These are phyloP conservation scores for Chrysochloris asiatica DNA, from an alignment of 2,113 vertebrate species.

Conservation along the genomic window DNA sequence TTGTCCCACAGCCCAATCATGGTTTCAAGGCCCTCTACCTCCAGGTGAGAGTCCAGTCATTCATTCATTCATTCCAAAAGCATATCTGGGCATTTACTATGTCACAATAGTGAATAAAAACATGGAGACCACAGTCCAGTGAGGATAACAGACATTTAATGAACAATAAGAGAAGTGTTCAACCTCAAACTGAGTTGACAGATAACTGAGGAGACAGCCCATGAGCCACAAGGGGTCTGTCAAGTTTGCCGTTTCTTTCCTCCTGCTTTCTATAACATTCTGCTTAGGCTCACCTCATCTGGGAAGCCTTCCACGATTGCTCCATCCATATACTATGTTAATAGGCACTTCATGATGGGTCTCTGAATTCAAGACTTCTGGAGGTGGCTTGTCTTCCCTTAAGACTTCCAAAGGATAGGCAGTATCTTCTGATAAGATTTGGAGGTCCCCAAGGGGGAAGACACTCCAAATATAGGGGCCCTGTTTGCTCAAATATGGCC, in stretches of 20 bases:
- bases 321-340: background rate
- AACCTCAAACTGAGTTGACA: background rate
- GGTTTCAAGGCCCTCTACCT: background rate
- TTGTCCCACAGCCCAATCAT: background rate
- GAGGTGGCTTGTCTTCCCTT: background rate
- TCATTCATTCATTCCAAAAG: background rate
- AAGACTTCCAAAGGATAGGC: background rate
- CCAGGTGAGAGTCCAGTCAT: background rate
- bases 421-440: background rate
- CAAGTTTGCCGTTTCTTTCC: background rate
- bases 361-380: background rate
- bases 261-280: background rate
- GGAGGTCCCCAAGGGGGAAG: background rate
- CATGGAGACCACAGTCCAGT: rapidly evolving
- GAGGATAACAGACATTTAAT: background rate
- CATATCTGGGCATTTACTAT: background rate
- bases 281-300: background rate
- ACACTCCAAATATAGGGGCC: background rate
- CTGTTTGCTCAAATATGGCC: background rate
- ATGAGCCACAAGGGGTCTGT: background rate
- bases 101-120: background rate
- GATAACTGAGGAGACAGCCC: background rate
- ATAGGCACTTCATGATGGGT: background rate
- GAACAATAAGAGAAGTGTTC: background rate
- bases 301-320: background rate